Conservation (phyloP, 2,113 vertebrate genomes). For the Petroica traversi region DNA sequence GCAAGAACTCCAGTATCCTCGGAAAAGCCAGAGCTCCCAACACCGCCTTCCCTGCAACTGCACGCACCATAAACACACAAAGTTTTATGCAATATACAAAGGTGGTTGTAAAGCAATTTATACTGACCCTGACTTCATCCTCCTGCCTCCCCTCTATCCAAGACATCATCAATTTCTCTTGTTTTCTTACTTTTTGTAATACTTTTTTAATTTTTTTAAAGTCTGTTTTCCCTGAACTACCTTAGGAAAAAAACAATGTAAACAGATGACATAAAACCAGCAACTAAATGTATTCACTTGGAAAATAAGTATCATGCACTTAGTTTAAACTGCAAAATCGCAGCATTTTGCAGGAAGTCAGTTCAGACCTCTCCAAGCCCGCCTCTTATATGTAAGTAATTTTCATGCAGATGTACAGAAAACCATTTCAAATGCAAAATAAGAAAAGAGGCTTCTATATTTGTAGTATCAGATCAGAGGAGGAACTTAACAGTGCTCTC, state of each 20-base stretch:
- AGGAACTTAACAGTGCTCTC: not conserved
- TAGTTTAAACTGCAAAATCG: not conserved
- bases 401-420: not conserved
- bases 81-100: not conserved
- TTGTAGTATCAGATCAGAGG: not conserved
- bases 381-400: not conserved
- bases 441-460: not conserved
- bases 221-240: not conserved
- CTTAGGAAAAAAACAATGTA: not conserved
- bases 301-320: not conserved
- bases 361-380: not conserved
- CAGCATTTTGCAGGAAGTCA: not conserved
- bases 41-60: conserved; percentile 60
- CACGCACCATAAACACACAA: not conserved
- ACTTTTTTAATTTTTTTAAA: not conserved
- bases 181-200: not conserved
- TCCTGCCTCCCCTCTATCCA: not conserved
- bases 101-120: not conserved
- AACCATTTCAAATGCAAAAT: not conserved
- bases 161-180: not conserved
- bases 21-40: conserved; percentile 68
- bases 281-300: not conserved
- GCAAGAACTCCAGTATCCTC: conserved; percentile 71
- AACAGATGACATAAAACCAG: not conserved
- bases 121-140: not conserved